phyloP scores from a whole-genome alignment of 92 coral and sea anemone species.

The Nematostella vectensis region DNA sequence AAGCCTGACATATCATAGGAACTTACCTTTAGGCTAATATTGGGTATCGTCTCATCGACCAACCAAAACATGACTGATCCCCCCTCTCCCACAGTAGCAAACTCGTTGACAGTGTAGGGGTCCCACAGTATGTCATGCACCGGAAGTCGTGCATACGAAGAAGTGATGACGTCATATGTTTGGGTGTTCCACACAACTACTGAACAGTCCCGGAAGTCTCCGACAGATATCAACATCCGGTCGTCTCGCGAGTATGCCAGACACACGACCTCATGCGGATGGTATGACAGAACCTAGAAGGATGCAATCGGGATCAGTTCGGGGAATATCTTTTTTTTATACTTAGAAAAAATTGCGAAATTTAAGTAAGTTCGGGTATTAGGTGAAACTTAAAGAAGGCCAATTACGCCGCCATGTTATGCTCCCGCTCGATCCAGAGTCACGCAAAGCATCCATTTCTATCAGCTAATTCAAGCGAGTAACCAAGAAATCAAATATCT shows the following conservation, averaged over 20 bases:
- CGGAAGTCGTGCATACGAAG: slow-evolving; percentile 81
- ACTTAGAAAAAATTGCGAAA: not conserved
- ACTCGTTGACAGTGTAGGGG: slow-evolving; percentile 93
- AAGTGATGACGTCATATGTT: slow-evolving; percentile 61
- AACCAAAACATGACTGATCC: slow-evolving; percentile 90
- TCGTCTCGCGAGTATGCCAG: slow-evolving; percentile 91
- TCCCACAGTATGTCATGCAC: slow-evolving; percentile 85
- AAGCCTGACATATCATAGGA: too few relatives aligned
- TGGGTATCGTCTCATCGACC: slow-evolving; percentile 84
- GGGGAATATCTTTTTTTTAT: not conserved
- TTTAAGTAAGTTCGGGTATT: too few relatives aligned
- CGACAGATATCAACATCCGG: slow-evolving; percentile 90
- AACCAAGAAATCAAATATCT: too few relatives aligned
- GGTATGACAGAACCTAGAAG: slow-evolving; percentile 71
- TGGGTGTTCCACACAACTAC: slow-evolving; percentile 87
- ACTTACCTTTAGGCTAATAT: slow-evolving; percentile 69
- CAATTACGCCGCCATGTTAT: too few relatives aligned
- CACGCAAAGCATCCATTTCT: too few relatives aligned
- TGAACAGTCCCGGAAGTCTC: slow-evolving; percentile 93
- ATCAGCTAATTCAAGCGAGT: too few relatives aligned
- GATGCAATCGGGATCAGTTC: slow-evolving; percentile 1
- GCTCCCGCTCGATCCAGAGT: too few relatives aligned
- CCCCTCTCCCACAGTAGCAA: slow-evolving; percentile 81
- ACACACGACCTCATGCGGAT: slow-evolving; percentile 74
- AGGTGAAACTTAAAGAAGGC: too few relatives aligned